Base-by-base conservation (phyloP, 1,140 invertebrate genomes). In the Adoxophyes honmai region DNA sequence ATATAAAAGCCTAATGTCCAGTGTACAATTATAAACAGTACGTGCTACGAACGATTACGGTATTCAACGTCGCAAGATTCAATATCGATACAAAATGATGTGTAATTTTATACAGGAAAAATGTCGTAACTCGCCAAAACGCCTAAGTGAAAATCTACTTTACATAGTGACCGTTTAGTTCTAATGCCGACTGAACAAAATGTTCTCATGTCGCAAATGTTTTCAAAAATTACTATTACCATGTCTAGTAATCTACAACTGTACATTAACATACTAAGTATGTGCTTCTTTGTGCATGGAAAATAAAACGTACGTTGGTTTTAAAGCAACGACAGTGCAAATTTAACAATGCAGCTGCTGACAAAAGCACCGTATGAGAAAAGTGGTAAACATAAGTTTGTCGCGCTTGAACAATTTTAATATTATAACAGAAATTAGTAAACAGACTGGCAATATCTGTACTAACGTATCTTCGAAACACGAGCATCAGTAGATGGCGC, bases 91-190 rank as follows among this genome's bases (percentile, higher is more conserved):
- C 18, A 44, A 44, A 44, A 44, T 4, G 15, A 44, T 18, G 14
- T 44, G 39, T 21, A 44, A 21, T 21, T 44, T 44, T 44, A 44
- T 44, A 44, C 39, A 44, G 18, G 39, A 44, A 10, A 11, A 44
- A 39, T 14, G 11, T 44, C 15, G 39, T 18, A 44, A 44, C 9
- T 28, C 39, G 39, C 39, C 39, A 44, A 44, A 44, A 44, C 10
- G 15, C 16, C 39, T 44, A 44, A 44, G 16, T 44, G 39, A 21
- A 44, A 44, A 44, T 44, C 39, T 44, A 44, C 39, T 44, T 21
- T 44, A 44, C 39, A 44, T 28, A 2, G 39, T 44, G 16, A 18
- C 6, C 14, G 9, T 39, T 44, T 18, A 16, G 39, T 5, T 44
- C 39, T 44, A 44, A 44, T 18, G 18, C 18, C 14, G 38, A 15